phyloP scores from a whole-genome alignment of 2,113 vertebrate species.

The Oncorhynchus keta region DNA sequence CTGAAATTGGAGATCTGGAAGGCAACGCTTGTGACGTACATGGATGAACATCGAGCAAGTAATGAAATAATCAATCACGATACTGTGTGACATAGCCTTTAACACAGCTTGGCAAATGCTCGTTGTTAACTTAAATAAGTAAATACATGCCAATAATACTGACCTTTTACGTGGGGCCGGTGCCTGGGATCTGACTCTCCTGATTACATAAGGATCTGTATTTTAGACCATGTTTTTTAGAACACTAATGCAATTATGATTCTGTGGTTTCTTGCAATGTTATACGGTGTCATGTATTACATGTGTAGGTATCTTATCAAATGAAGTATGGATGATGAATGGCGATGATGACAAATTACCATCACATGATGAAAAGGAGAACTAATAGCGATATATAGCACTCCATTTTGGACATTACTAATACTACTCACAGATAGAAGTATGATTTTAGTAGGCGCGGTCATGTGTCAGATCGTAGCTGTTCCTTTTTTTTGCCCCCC shows the following conservation, averaged over 20 bases:
- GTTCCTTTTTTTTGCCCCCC: constrained; percentile 36
- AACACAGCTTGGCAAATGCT: background rate
- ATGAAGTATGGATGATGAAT: no score
- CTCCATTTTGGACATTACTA: no score
- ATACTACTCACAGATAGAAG: background rate
- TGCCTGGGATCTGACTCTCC: background rate
- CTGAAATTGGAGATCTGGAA: constrained; percentile 9
- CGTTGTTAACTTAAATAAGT: background rate
- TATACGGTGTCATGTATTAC: no score
- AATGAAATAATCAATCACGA: constrained; percentile 46
- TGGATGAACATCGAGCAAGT: constrained; percentile 20
- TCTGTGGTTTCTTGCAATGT: no score
- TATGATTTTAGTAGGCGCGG: background rate
- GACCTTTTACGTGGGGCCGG: background rate
- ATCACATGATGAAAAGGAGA: no score
- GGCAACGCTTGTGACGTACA: background rate
- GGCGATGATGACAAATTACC: no score
- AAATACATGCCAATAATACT: constrained; percentile 11
- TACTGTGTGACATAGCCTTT: constrained; percentile 21
- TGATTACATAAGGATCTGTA: background rate
- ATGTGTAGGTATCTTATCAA: no score
- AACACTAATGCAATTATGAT: no score
- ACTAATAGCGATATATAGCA: no score
- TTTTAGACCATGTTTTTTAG: no score
- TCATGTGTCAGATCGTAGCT: background rate